Evolutionary conservation across 2,888 invertebrate species (phyloP).

Genomic region (Andrena trimmerana): DNA sequence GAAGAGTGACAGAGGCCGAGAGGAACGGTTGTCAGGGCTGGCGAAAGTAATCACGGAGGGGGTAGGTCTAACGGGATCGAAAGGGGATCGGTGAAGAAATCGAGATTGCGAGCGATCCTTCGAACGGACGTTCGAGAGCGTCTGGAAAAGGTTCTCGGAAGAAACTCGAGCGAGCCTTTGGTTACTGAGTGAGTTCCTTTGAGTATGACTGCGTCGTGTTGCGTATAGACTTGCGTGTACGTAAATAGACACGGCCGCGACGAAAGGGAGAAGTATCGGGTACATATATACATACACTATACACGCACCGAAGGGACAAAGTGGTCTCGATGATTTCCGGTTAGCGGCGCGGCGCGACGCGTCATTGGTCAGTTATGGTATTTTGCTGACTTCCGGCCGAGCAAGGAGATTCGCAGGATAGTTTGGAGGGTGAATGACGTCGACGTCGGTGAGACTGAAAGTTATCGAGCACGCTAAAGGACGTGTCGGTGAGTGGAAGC

Average conservation of each 20-base stretch:
- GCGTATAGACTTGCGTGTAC: not conserved
- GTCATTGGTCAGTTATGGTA: constrained; percentile 15
- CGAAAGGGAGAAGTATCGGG: not conserved
- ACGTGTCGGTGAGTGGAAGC: not conserved
- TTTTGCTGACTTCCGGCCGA: not conserved
- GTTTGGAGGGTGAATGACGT: too few relatives aligned
- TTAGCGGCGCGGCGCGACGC: constrained; percentile 45
- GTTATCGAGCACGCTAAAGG: too few relatives aligned
- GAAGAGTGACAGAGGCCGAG: not conserved
- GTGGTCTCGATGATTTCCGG: constrained; percentile 60
- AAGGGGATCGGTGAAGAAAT: constrained; percentile 10
- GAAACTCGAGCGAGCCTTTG: constrained; percentile 65
- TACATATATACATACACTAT: not conserved
- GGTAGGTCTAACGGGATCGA: not conserved
- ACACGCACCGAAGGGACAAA: constrained; percentile 23
- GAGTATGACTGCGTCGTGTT: constrained; percentile 29
- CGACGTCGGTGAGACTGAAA: too few relatives aligned
- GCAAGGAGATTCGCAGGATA: too few relatives aligned
- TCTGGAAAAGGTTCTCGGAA: constrained; percentile 68
- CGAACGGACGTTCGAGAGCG: constrained; percentile 37
- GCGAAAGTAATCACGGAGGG: not conserved
- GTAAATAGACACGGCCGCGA: not conserved
- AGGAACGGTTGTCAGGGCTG: not conserved
- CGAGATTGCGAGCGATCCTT: constrained; percentile 33
- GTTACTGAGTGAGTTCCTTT: constrained; percentile 54